A percentile compares a stretch with the other conserved stretches of the same genome.
These are phyloP conservation scores for Pristionchus arcanus DNA, from an alignment of 2,888 invertebrate species.

Conservation along the genomic window DNA sequence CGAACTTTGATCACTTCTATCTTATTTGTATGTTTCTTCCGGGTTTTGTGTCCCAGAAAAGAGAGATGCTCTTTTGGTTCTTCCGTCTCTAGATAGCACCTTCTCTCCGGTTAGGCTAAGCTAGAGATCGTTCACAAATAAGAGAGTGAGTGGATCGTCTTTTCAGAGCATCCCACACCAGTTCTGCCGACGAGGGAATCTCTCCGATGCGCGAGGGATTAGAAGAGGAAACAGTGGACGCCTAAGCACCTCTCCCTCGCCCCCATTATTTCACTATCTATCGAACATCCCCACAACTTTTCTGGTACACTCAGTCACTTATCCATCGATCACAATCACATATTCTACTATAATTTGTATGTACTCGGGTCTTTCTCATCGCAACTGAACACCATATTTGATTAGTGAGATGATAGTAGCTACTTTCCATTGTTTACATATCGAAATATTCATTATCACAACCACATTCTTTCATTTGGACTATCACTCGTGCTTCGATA, in stretches of 20 bases:
- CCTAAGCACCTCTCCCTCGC: not conserved
- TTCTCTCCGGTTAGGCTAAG: not conserved
- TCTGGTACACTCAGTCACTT: constrained; percentile 7
- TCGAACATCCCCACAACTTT: not conserved
- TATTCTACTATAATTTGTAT: not conserved
- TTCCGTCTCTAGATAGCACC: not conserved
- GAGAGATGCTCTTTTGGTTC: not conserved
- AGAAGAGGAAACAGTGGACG: constrained; percentile 17
- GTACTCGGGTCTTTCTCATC: constrained; percentile 43
- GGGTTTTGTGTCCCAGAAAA: not conserved
- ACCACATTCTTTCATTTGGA: not conserved
- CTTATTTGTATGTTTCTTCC: not conserved
- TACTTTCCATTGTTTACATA: not conserved
- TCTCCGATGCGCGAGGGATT: constrained; percentile 21
- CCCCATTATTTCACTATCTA: not conserved
- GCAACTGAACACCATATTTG: constrained; percentile 21
- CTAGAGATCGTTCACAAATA: not conserved
- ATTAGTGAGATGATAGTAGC: constrained; percentile 35
- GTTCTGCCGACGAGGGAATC: constrained; percentile 42
- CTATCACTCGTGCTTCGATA: not conserved
- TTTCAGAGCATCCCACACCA: constrained; percentile 48
- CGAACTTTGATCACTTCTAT: not conserved
- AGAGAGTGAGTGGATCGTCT: not conserved
- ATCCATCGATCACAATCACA: constrained; percentile 30
- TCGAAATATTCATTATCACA: not conserved